Base-by-base conservation (phyloP, 2,888 invertebrate genomes). In the Clanis bilineata region DNA sequence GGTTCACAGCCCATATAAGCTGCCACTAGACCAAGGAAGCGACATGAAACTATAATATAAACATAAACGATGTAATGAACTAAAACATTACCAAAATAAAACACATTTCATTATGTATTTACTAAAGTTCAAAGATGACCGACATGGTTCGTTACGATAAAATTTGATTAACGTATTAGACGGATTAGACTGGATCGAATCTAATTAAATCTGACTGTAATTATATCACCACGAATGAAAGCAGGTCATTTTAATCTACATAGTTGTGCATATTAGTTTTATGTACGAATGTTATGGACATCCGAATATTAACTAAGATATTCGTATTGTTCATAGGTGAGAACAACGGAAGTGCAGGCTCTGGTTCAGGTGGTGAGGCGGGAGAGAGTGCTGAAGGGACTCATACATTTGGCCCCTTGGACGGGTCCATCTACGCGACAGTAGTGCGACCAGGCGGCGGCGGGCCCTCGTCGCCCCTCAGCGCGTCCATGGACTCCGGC, bases 401-500 rank as follows among this genome's bases (percentile, higher is more conserved):
- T 69, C 96, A 96, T 86, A 96, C 96, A 51, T 95, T 96, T 83
- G 97, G 97, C 43, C 97, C 97, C 47, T 93, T 97, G 74, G 97
- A 97, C 95, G 97, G 97, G 72, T 97, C 97, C 76, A 95, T 97
- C 76, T 97, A 98, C 94, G 97, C 97, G 69, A 94, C 94, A 60
- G 94, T 95, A 69, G 88, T 90, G 72, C 88, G 92, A 70, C 85
- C 86, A 69, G 83, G 85, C 74, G 85, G 83, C 73, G 86, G 89
- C 71, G 88, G 88, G 66, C 86, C 88, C 59, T 93, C 95, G 73
- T 95, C 95, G 79, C 95, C 96, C 75, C 94, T 96, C 87, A 96
- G 96, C 77, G 96, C 96, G 84, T 97, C 97, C 88, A 96, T 97
- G 95, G 97, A 97, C 93, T 97, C 97, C 74, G 97, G 97, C 75